Conservation (phyloP, 2,797 vertebrate species). For the Bradypus variegatus region DNA sequence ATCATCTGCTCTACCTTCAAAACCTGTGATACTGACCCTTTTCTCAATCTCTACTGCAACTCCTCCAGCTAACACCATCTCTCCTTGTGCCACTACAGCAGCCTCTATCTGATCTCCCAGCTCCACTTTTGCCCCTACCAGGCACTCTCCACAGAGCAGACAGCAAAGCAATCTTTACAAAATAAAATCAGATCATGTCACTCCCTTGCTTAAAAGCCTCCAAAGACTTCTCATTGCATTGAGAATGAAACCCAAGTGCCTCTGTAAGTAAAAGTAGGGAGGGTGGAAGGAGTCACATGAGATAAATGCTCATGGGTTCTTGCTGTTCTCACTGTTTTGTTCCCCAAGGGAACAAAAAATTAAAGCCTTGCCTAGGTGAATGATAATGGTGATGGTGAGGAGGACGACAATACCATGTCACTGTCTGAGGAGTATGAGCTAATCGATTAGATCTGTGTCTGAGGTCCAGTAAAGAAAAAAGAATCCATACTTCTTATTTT, state of each 20-base stretch:
- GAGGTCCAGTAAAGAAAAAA: background rate
- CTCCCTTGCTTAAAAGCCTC: slow-evolving; percentile 36
- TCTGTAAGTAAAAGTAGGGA: background rate
- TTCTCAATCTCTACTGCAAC: background rate
- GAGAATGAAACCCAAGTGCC: slow-evolving; percentile 12
- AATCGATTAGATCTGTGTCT: background rate
- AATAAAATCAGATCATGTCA: slow-evolving; percentile 33
- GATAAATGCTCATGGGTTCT: background rate
- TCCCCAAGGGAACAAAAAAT: background rate
- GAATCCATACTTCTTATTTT: background rate
- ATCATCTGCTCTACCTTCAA: background rate
- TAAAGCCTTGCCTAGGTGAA: background rate
- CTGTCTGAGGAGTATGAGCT: background rate
- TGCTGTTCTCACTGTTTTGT: no score
- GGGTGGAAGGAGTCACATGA: background rate
- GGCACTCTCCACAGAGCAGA: background rate
- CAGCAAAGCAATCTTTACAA: background rate
- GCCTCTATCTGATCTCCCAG: background rate
- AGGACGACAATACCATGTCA: background rate
- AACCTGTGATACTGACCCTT: background rate
- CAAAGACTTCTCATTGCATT: slow-evolving; percentile 6
- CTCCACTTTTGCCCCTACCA: background rate
- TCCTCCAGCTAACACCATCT: background rate
- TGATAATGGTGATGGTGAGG: background rate
- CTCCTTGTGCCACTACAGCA: background rate